These are phyloP conservation scores for Colostygia pectinataria DNA, from an alignment of 2,888 invertebrate genomes.

Conservation along the genomic window DNA sequence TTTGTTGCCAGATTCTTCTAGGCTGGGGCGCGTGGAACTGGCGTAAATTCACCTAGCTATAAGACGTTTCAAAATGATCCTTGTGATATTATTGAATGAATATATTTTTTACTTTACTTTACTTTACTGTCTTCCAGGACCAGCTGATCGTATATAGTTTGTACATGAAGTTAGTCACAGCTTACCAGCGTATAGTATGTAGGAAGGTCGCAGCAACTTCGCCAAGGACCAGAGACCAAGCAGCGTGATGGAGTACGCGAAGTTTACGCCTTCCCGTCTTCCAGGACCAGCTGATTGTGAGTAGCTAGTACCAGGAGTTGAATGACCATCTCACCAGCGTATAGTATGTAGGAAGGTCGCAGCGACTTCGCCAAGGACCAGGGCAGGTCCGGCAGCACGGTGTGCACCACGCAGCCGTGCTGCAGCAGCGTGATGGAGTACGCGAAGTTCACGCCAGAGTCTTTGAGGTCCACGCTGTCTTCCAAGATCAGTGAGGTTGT, in stretches of 20 bases:
- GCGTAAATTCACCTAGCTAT: too few relatives aligned
- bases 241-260: constrained; percentile 92
- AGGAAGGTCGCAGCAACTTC: constrained; percentile 89
- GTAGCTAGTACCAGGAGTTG: too few relatives aligned
- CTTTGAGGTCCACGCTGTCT: constrained; percentile 80
- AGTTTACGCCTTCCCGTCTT: too few relatives aligned
- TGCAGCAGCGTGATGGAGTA: constrained; percentile 92
- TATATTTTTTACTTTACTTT: too few relatives aligned
- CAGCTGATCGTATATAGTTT: too few relatives aligned
- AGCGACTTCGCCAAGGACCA: constrained; percentile 90
- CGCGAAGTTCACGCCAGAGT: constrained; percentile 90
- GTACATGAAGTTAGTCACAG: too few relatives aligned
- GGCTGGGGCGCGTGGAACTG: too few relatives aligned
- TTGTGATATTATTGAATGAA: too few relatives aligned
- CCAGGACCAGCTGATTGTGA: too few relatives aligned
- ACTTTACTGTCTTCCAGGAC: too few relatives aligned
- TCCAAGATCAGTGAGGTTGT: constrained; percentile 78
- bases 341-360: constrained; percentile 89
- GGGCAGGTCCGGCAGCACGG: constrained; percentile 90
- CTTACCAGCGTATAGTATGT: constrained; percentile 86
- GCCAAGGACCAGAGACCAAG: constrained; percentile 92
- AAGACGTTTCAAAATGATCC: too few relatives aligned
- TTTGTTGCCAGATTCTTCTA: too few relatives aligned
- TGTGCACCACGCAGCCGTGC: constrained; percentile 92
- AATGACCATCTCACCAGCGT: constrained; percentile 82